Conservation (phyloP, 2,888 invertebrate species). For the Chymomyza fuscimana region DNA sequence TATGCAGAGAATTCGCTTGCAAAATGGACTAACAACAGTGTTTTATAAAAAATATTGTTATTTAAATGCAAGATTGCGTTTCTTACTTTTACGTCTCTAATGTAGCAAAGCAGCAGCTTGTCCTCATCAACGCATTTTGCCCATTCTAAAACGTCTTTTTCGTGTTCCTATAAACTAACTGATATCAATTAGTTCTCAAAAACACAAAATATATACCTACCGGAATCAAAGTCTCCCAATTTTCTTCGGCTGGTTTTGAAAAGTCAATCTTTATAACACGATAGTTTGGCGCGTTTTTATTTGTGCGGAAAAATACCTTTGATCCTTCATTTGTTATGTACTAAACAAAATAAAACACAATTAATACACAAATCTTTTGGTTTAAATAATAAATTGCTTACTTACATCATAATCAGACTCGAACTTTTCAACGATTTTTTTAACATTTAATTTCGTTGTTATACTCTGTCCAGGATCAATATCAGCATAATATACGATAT, state of each 20-base stretch:
- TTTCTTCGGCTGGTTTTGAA: conserved; percentile 84
- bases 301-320: conserved; percentile 92
- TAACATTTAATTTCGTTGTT: conserved; percentile 84
- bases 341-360: conserved; percentile 81
- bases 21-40: conserved; percentile 85
- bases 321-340: conserved; percentile 94
- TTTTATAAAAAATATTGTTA: not conserved
- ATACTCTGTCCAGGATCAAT: conserved; percentile 85
- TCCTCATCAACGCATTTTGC: conserved; percentile 90
- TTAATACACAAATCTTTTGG: not conserved
- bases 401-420: conserved; percentile 95
- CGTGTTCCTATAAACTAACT: conserved; percentile 87
- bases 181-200: not conserved
- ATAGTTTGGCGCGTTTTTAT: conserved; percentile 96
- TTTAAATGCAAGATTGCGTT: not conserved
- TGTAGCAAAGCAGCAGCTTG: conserved; percentile 92
- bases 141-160: conserved; percentile 94
- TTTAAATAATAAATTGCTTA: conserved; percentile 21
- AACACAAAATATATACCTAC: conserved; percentile 75
- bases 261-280: conserved; percentile 91
- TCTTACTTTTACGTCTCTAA: conserved; percentile 95
- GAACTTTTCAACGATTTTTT: conserved; percentile 91
- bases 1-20: conserved; percentile 87
- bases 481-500: conserved; percentile 92
- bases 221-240: conserved; percentile 91